Base-by-base conservation (phyloP, 2,888 invertebrate species). In the Tenthredo notha region DNA sequence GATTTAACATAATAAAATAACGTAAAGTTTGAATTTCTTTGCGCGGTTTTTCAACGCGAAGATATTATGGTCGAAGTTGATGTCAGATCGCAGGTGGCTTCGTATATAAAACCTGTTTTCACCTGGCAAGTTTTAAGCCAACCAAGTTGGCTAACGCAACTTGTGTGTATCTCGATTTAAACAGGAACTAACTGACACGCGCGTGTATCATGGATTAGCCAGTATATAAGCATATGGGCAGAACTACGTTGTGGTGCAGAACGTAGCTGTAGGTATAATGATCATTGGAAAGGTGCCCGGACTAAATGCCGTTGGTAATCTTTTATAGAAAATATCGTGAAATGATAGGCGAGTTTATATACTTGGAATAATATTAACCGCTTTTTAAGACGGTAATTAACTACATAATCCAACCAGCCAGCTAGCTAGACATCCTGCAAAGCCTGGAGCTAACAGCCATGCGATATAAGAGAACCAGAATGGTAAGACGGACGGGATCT, bases 51-150 rank as follows among this genome's bases (percentile, higher is more conserved):
- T 15, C 21, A n/a, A 74, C 18, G 47, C 18, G 25, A 2, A 47
- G 21, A 25, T 29, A 54, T 54, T 29, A 54, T 54, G 37, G 47
- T 10, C 54, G 54, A 54, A n/a, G 37, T 77, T 50, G 77, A 54
- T 54, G 77, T 77, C 54, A 54, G 47, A 77, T 77, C 77, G 80
- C 80, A 80, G 80, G 80, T 80, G 80, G 80, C 65, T 80, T 21
- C 25, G 37, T 37, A 18, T n/a, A n/a, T 29, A 50, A 82, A 83
- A 83, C 83, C 83, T 33, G 83, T 83, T 83, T 83, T 83, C 83
- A 83, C 83, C 83, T 83, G 83, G 29, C n/a, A 50, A 65, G 12
- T 47, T 15, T 43, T 47, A 15, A 47, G 7, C 61, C 15, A 47
- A 43, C n/a, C 12, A 43, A n/a, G 25, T 15, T 7, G 25, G 43